Evolutionary conservation across 92 coral and sea anemone genomes (phyloP).

Genomic region (Ricordea florida): DNA sequence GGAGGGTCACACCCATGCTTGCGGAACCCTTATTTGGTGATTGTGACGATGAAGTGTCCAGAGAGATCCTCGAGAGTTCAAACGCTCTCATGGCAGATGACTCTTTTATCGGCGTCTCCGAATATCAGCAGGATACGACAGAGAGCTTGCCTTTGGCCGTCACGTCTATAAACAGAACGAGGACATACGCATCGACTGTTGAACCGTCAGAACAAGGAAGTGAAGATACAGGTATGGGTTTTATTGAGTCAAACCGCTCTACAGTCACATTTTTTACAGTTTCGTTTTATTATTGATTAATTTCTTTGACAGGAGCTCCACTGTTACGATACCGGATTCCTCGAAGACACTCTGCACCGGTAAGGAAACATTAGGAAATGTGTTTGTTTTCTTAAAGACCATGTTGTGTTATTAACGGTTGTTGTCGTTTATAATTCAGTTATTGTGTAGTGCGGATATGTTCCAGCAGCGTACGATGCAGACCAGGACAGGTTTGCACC

Average conservation of each 20-base stretch:
- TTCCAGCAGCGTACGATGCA: neutral
- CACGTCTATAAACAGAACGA: no score
- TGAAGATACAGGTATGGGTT: no score
- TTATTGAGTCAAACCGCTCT: no score
- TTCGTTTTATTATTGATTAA: neutral
- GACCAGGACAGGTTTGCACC: conserved; percentile 35
- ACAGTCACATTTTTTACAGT: no score
- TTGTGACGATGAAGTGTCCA: conserved; percentile 59
- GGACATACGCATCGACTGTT: no score
- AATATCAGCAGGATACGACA: neutral
- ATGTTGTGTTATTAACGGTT: neutral
- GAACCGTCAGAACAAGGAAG: no score
- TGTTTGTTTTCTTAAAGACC: no score
- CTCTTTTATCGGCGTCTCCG: conserved; percentile 58
- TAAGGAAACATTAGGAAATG: conserved; percentile 7
- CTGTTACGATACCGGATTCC: neutral
- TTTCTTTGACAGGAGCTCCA: neutral
- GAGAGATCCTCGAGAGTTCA: conserved; percentile 79
- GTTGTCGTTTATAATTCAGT: neutral
- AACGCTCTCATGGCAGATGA: conserved; percentile 80
- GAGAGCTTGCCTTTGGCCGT: neutral
- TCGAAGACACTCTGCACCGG: conserved; percentile 48
- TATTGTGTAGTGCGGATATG: conserved; percentile 23
- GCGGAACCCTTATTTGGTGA: neutral
- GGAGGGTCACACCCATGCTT: neutral